These are phyloP conservation scores for Arvicanthis niloticus DNA, from an alignment of 2,113 vertebrate genomes.

Conservation along the genomic window DNA sequence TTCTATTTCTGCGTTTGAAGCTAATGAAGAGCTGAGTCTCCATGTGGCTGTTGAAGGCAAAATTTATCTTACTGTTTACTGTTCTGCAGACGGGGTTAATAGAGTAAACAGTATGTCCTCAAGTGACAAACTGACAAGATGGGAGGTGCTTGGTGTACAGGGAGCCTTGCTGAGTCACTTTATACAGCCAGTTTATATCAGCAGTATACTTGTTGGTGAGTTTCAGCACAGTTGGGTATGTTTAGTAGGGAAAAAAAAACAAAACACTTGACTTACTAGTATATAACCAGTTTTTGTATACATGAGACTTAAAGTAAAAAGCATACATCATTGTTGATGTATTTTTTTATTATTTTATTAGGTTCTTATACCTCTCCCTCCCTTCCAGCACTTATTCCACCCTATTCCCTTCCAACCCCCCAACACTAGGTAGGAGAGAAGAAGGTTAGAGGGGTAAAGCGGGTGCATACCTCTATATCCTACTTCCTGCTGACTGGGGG, in stretches of 20 bases:
- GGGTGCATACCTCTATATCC: too few species aligned
- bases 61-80: constrained; percentile 91
- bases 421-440: too few species aligned
- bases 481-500: too few species aligned
- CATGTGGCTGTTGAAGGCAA: constrained; percentile 94
- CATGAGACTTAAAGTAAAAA: neutral
- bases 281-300: neutral
- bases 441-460: too few species aligned
- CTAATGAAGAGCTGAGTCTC: constrained; percentile 92
- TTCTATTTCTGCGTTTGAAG: constrained; percentile 91
- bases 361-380: too few species aligned
- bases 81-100: constrained; percentile 83
- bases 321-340: neutral
- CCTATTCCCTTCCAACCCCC: too few species aligned
- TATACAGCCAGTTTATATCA: constrained; percentile 94
- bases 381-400: too few species aligned
- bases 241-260: neutral
- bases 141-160: constrained; percentile 96
- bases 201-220: constrained; percentile 93
- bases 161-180: constrained; percentile 97
- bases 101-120: constrained; percentile 93
- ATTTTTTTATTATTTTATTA: too few species aligned
- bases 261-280: neutral
- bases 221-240: neutral
- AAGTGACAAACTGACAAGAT: constrained; percentile 95